Conservation (phyloP, 2,113 vertebrate species). For the Cavia aperea region DNA sequence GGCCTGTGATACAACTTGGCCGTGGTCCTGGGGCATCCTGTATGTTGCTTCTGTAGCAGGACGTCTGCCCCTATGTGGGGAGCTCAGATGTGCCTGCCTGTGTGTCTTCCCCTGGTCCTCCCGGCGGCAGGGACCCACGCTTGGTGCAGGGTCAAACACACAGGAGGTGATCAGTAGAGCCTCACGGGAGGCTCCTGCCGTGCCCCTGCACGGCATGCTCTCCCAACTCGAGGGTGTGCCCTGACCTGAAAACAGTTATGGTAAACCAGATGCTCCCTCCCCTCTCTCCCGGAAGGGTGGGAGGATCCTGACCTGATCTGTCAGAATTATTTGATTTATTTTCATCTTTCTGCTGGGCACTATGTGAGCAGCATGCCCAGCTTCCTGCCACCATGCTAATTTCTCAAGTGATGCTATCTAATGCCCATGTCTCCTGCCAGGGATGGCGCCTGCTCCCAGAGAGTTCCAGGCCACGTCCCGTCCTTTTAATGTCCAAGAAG, state of each 20-base stretch:
- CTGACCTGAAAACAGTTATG: neutral
- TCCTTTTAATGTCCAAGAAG: slow-evolving; percentile 45
- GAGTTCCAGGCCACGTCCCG: neutral
- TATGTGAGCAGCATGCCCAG: neutral
- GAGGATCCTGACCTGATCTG: neutral
- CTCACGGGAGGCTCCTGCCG: rapidly evolving
- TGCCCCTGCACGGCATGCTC: rapidly evolving
- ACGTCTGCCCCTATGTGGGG: rapidly evolving
- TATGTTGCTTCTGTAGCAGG: neutral
- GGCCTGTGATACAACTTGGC: neutral
- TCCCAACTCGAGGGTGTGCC: neutral
- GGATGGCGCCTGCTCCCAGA: slow-evolving; percentile 45
- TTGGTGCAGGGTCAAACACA: neutral
- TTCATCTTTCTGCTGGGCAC: neutral
- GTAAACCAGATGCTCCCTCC: too few relatives aligned
- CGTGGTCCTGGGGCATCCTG: rapidly evolving
- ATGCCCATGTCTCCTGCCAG: slow-evolving; percentile 35
- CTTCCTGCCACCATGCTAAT: slow-evolving; percentile 19
- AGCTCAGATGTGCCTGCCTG: neutral
- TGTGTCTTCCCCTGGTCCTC: neutral
- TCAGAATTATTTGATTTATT: neutral
- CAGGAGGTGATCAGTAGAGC: neutral
- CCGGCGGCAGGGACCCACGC: neutral
- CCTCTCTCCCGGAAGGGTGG: neutral
- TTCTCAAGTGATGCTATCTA: slow-evolving; percentile 52